Evolutionary conservation across 2,797 vertebrate species (phyloP).

Genomic region (Danio albolineatus): DNA sequence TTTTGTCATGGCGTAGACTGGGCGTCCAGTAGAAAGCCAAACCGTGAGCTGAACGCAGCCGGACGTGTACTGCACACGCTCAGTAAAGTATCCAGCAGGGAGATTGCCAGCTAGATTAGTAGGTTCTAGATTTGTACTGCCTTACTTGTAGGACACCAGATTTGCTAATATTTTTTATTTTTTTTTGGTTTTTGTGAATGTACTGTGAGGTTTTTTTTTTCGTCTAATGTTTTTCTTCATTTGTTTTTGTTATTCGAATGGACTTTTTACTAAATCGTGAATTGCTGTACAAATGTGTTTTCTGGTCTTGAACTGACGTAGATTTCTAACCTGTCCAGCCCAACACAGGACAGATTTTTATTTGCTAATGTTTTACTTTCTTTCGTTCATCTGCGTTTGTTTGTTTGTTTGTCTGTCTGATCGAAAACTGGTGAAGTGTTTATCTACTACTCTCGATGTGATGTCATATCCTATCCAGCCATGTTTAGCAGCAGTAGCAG

Average conservation of each 20-base stretch:
- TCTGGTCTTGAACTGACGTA: conserved; percentile 52
- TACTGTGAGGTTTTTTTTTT: conserved; percentile 58
- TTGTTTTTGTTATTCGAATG: conserved; percentile 45
- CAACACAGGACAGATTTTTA: background rate
- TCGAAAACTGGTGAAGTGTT: conserved; percentile 30
- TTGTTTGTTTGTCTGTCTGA: background rate
- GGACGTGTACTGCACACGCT: conserved; percentile 31
- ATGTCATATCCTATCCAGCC: conserved; percentile 51
- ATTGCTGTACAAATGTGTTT: conserved; percentile 53
- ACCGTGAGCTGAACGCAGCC: conserved; percentile 5
- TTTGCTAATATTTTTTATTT: conserved; percentile 31
- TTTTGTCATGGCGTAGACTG: conserved; percentile 34
- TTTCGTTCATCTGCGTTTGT: background rate
- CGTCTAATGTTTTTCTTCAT: conserved; percentile 38
- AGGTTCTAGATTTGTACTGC: conserved; percentile 61
- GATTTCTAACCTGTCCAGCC: conserved; percentile 30
- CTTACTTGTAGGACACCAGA: conserved; percentile 60
- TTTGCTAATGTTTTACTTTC: background rate
- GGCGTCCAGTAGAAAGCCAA: conserved; percentile 5
- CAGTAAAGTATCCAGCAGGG: conserved; percentile 36
- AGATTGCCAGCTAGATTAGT: conserved; percentile 49
- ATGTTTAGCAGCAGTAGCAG: conserved; percentile 38
- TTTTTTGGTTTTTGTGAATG: conserved; percentile 56
- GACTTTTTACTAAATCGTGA: conserved; percentile 50
- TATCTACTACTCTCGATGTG: conserved; percentile 46